Base-by-base conservation (phyloP, 1,140 invertebrate species). In the Dendroctonus ponderosae region DNA sequence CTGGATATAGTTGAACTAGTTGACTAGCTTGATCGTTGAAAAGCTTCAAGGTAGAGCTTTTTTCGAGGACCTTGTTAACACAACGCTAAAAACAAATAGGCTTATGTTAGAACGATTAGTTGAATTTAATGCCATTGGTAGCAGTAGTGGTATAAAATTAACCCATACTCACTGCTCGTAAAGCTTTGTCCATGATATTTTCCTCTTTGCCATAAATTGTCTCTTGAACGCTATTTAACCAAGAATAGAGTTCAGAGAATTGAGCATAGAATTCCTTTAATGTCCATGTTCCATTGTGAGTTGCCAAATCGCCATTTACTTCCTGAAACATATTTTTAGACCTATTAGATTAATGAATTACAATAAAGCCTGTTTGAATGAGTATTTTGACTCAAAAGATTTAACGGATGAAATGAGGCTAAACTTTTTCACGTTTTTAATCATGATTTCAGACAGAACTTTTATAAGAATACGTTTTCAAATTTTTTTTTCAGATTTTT, bases 11-110 rank as follows among this genome's bases (percentile, higher is more conserved):
- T 53, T 87, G 83, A 67, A 86, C 82, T 70, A 90, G 82, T 74
- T 92, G 83, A 78, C 87, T 87, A 71, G 89, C 87, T 79, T 92
- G 91, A 70, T 92, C 91, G 69, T 90, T 89, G 73, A 93, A 91
- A 69, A 91, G 81, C 72, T 86, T 84, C 65, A 87, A 85, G 69
- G 89, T 83, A 42, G 87, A 87, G 54, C 70, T 76, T 62, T 77
- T 76, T 70, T 77, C 71, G 38, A 68, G 67, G 11, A 77, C 73
- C 59, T 70, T 70, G 69, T 70, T 73, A 42, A 71, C 74, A 75
- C 89, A 88, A 79, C 81, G 84, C 89, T 91, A 77, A 41, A 84
- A 82, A 63, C 59, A 67, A 62, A 52, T 67, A 26, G 9, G 4
- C 11, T 51, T 38, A 40, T 66, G n/a, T 64, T 52, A 43, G 7